phyloP scores from a whole-genome alignment of 1,140 invertebrate species.

The Laodelphax striatellus region DNA sequence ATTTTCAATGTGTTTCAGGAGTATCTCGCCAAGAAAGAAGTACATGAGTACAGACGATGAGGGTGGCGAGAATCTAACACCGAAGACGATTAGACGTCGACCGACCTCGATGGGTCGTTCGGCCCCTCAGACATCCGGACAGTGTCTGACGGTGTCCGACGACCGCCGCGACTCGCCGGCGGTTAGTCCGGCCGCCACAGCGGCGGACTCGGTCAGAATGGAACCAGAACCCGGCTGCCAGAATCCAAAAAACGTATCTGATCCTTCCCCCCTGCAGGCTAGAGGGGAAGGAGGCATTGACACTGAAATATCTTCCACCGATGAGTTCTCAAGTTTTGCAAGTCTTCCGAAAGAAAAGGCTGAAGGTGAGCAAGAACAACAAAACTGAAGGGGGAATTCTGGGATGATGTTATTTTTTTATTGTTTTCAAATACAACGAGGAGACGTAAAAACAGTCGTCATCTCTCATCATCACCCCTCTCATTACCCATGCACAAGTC shows the following conservation, averaged over 20 bases:
- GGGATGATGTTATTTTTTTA: too few relatives aligned
- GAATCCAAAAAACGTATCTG: conserved; percentile 14
- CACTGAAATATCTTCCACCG: conserved; percentile 7
- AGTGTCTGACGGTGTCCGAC: too few relatives aligned
- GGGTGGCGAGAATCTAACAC: conserved; percentile 1
- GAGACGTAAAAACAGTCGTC: too few relatives aligned
- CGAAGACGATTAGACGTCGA: conserved; percentile 6
- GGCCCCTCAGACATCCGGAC: too few relatives aligned
- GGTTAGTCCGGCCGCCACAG: too few relatives aligned
- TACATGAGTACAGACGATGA: background rate
- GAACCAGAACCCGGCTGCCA: background rate
- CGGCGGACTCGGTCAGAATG: too few relatives aligned
- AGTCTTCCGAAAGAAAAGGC: background rate
- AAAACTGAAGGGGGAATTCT: too few relatives aligned
- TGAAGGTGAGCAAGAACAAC: background rate
- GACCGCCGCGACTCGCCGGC: too few relatives aligned
- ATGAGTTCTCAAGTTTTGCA: background rate
- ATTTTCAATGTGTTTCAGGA: background rate
- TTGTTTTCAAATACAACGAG: too few relatives aligned
- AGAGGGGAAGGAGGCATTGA: conserved; percentile 11
- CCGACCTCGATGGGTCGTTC: background rate
- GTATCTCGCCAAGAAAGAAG: background rate
- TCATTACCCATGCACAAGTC: too few relatives aligned
- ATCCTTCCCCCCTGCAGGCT: conserved; percentile 12
- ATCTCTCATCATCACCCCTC: too few relatives aligned